phyloP scores from a whole-genome alignment of 2,797 vertebrate genomes.

The Xiphophorus birchmanni region DNA sequence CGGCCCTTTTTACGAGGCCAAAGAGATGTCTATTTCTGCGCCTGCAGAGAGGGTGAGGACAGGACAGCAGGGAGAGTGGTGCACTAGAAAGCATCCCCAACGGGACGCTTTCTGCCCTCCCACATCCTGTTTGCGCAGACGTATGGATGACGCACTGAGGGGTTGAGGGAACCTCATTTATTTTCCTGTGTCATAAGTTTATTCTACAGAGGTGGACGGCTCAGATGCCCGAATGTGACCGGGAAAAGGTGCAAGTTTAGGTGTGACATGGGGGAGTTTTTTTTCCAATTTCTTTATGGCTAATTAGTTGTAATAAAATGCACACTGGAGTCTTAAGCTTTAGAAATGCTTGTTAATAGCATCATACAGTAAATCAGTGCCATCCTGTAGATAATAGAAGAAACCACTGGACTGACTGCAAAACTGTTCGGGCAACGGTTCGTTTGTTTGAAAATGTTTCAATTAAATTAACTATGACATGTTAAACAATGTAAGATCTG shows the following conservation, averaged over 20 bases:
- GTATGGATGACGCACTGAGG: slow-evolving; percentile 76
- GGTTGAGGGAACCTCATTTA: slow-evolving; percentile 56
- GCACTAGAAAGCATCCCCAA: slow-evolving; percentile 68
- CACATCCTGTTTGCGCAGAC: slow-evolving; percentile 80
- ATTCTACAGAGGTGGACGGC: slow-evolving; percentile 22
- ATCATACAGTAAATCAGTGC: slow-evolving; percentile 18
- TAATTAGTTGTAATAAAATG: neutral
- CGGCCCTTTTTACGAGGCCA: slow-evolving; percentile 47
- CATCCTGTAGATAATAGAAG: slow-evolving; percentile 18
- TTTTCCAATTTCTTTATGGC: slow-evolving; percentile 17
- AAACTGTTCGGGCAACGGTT: slow-evolving; percentile 10
- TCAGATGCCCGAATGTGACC: slow-evolving; percentile 37
- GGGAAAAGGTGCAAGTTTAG: slow-evolving; percentile 48
- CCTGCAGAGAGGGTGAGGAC: slow-evolving; percentile 70
- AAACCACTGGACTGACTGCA: slow-evolving; percentile 6
- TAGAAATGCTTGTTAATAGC: neutral
- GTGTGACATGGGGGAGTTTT: slow-evolving; percentile 7
- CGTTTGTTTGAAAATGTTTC: neutral
- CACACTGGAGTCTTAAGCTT: neutral
- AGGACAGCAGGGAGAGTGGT: slow-evolving; percentile 68
- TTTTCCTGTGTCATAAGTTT: slow-evolving; percentile 37
- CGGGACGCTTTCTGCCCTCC: slow-evolving; percentile 67
- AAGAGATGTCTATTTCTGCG: slow-evolving; percentile 71
- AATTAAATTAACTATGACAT: neutral
- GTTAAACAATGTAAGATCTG: neutral